Conservation (phyloP, 2,888 invertebrate genomes). For the Stratiomys singularior region DNA sequence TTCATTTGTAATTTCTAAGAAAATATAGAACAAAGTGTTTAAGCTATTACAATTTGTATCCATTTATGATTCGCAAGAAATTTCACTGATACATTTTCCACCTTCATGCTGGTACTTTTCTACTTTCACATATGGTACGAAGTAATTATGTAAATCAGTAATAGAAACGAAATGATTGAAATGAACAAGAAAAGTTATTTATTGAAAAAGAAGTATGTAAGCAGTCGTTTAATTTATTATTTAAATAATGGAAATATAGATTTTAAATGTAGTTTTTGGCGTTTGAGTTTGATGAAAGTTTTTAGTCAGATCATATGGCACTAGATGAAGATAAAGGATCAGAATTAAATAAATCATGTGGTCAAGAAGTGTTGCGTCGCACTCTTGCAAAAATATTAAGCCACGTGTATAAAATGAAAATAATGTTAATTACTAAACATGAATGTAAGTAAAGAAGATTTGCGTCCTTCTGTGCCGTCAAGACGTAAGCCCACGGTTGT, state of each 20-base stretch:
- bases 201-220: slow-evolving; percentile 34
- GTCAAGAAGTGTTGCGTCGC: no score
- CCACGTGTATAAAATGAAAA: no score
- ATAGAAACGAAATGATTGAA: slow-evolving; percentile 12
- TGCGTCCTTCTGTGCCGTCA: no score
- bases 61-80: not conserved
- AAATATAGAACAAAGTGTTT: not conserved
- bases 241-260: slow-evolving; percentile 32
- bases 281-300: no score
- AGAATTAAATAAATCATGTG: no score
- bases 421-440: no score
- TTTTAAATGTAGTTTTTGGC: not conserved
- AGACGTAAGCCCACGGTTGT: no score
- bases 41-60: slow-evolving; percentile 17
- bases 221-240: slow-evolving; percentile 45
- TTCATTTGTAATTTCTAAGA: not conserved
- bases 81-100: not conserved
- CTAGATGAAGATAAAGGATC: no score
- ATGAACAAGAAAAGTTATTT: slow-evolving; percentile 30
- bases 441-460: no score
- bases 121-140: not conserved
- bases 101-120: not conserved
- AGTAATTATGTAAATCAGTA: not conserved
- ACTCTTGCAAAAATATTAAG: no score
- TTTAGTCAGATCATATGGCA: no score